These are phyloP conservation scores for Gari tellinella DNA, from an alignment of 2,888 invertebrate genomes.

Conservation along the genomic window DNA sequence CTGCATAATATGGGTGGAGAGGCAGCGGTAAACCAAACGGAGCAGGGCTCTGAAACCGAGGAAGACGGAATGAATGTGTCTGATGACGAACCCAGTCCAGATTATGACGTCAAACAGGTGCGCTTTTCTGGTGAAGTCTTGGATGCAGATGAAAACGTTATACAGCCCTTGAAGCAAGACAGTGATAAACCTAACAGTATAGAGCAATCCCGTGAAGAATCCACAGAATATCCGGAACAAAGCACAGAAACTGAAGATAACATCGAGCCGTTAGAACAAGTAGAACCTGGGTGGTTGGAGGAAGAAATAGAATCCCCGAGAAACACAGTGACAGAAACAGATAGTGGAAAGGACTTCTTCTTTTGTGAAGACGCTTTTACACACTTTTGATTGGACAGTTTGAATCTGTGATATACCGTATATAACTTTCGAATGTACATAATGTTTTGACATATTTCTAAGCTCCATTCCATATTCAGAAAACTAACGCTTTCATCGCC, in stretches of 20 bases:
- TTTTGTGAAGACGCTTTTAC: slow-evolving; percentile 9
- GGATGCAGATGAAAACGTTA: slow-evolving; percentile 57
- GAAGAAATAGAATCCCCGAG: slow-evolving; percentile 22
- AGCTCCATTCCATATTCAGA: too few relatives aligned
- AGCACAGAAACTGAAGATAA: not conserved
- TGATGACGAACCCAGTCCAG: slow-evolving; percentile 68
- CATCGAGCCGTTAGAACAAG: not conserved
- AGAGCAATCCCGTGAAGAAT: not conserved
- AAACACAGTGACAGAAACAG: not conserved
- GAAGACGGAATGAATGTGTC: not conserved
- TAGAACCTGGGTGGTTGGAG: not conserved
- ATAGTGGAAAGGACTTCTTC: slow-evolving; percentile 5
- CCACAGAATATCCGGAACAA: not conserved
- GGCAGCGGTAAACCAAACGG: too few relatives aligned
- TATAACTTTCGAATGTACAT: too few relatives aligned
- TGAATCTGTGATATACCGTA: too few relatives aligned
- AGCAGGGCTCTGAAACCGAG: too few relatives aligned
- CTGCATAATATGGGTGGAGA: too few relatives aligned
- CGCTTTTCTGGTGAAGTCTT: slow-evolving; percentile 62
- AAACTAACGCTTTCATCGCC: too few relatives aligned
- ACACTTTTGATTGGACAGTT: not conserved
- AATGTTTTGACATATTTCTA: too few relatives aligned
- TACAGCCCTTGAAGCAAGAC: slow-evolving; percentile 49
- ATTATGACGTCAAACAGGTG: slow-evolving; percentile 73
- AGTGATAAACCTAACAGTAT: not conserved